phyloP scores from a whole-genome alignment of 2,113 vertebrate genomes.

The Epinephelus moara region DNA sequence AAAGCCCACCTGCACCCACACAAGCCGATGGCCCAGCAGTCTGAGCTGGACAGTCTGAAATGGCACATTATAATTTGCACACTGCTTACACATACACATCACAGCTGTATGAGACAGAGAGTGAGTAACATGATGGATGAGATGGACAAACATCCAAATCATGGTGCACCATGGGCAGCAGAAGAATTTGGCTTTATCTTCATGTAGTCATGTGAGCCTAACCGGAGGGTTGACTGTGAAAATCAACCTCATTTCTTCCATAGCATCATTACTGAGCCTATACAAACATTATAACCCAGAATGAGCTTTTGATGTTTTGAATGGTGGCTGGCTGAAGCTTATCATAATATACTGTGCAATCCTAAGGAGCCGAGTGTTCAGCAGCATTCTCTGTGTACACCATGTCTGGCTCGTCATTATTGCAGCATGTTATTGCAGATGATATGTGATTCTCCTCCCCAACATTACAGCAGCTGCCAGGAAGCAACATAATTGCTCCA shows the following conservation, averaged over 20 bases:
- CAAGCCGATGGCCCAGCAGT: background rate
- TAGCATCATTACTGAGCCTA: background rate
- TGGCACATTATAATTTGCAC: constrained; percentile 21
- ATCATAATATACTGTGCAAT: background rate
- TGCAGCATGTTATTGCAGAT: background rate
- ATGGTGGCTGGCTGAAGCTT: constrained; percentile 38
- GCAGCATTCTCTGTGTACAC: background rate
- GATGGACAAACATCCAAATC: constrained; percentile 42
- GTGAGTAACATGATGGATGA: constrained; percentile 3
- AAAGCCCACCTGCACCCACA: constrained; percentile 21
- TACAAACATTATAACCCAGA: constrained; percentile 35
- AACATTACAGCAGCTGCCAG: constrained; percentile 1
- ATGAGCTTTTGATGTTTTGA: constrained; percentile 26
- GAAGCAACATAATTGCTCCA: constrained; percentile 5
- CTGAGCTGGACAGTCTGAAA: background rate
- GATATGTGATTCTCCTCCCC: constrained; percentile 9
- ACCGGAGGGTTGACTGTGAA: background rate
- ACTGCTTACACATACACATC: constrained; percentile 12
- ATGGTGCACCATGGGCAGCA: constrained; percentile 51
- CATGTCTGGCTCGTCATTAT: background rate
- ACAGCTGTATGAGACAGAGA: constrained; percentile 3
- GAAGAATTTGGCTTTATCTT: background rate
- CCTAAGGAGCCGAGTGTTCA: background rate
- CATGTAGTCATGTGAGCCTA: background rate
- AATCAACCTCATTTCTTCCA: background rate